Evolutionary conservation across 2,113 vertebrate genomes (phyloP), one percentile per base, ranked within the genome.

Genomic region (Ornithorhynchus anatinus): DNA sequence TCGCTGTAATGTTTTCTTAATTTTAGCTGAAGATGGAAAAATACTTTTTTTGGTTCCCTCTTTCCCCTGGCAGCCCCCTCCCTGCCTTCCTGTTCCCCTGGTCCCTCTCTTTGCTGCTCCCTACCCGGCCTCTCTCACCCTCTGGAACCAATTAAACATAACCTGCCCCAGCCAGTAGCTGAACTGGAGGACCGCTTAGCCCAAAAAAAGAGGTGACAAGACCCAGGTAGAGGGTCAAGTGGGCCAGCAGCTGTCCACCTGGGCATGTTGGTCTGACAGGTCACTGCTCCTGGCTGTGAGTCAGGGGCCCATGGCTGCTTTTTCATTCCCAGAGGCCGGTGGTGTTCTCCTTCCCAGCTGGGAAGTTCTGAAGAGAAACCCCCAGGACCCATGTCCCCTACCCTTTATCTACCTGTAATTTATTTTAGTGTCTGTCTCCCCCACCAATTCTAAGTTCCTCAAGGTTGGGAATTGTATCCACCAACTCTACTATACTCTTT

Each of bases 11-110:
- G 0, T 53, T 76, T 33, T 59, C 64, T 69, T 32, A 7, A 54
- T 80, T 62, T 58, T 8, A 66, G 33, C 37, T 59, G 19, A 29
- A 31, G 40, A 54, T 0, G 39, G 43, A 77, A 76, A 76, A 76
- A 66, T 42, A 70, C 48, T 78, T 31, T 17, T 33, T 10, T 32
- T 39, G 22, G 36, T 31, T 29, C 35, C 15, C 56, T 42, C 72
- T 67, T 45, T 69, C 56, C 54, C 44, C 2, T 3, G 57, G 25
- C 59, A 59, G 43, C 73, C 65, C 43, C 62, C 20, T 15, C 33
- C 6, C 47, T 27, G 25, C 19, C 47, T 29, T 4, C 11, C 47
- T 27, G 29, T 9, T 5, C 45, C 29, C 23, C 8, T 4, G 23
- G 17, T 8, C 25, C 31, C 8, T 1, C 4, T 25, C 23, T 16